These are phyloP conservation scores for Seira musarum DNA, from an alignment of 2,888 invertebrate species.

Conservation along the genomic window DNA sequence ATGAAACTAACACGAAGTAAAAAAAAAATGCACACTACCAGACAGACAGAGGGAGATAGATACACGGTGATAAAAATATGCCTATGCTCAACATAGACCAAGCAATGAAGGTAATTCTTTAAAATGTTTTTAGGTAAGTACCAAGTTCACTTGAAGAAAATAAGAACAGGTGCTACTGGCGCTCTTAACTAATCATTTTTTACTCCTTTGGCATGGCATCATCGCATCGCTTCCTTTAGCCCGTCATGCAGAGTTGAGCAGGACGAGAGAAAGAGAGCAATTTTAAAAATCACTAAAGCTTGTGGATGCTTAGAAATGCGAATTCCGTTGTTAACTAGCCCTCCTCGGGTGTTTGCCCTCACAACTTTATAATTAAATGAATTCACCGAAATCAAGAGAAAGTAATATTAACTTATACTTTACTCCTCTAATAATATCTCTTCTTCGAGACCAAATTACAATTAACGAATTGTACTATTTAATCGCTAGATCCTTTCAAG, in stretches of 20 bases:
- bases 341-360: too few relatives aligned
- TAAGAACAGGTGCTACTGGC: constrained; percentile 58
- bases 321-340: constrained; percentile 10
- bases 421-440: too few relatives aligned
- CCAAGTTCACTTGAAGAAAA: background rate
- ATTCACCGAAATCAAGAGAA: too few relatives aligned
- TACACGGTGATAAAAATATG: constrained; percentile 26
- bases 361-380: too few relatives aligned
- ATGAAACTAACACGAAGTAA: constrained; percentile 33
- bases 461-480: too few relatives aligned
- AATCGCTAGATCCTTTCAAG: too few relatives aligned
- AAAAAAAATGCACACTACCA: constrained; percentile 46
- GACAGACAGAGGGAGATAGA: constrained; percentile 28
- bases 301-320: too few relatives aligned
- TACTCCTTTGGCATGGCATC: constrained; percentile 41
- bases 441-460: too few relatives aligned
- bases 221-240: background rate
- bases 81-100: background rate
- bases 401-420: too few relatives aligned
- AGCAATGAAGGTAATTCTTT: background rate
- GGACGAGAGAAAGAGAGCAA: constrained; percentile 20
- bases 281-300: background rate
- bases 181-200: constrained; percentile 46
- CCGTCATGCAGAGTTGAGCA: constrained; percentile 62
- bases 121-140: too few relatives aligned